Base-by-base conservation (phyloP, 2,113 vertebrate species). In the Parus major region DNA sequence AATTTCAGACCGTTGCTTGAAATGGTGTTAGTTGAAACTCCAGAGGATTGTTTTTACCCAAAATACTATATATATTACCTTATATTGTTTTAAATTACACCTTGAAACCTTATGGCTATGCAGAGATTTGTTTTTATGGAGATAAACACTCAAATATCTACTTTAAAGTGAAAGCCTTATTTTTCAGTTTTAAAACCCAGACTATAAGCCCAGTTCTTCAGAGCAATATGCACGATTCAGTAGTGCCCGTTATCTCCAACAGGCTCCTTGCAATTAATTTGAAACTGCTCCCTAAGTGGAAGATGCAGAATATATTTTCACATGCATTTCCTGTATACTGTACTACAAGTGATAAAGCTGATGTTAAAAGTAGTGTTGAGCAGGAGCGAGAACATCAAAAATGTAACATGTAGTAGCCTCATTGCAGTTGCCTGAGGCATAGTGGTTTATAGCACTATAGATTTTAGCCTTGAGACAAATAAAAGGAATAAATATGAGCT, bases 181-280 rank as follows among this genome's bases (percentile, higher is more conserved):
- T 90, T 90, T 95, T 91, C 41, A 79, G 21, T 35, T 85, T 93
- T 77, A 77, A 85, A 91, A 57, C 55, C 57, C 41, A 79, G 25
- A 61, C 42, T 66, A 66, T 10, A 69, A 79, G 19, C 13, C 22
- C 33, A 42, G 24, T 41, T 35, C 15, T 69, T 14, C 21, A 66
- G 82, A n/a, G 27, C 18, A 84, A 33, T 50, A 65, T 13, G 8
- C 46, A 42, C 50, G 66, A 33, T 70, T 93, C 68, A 88, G 55
- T 12, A 79, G n/a, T 69, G 25, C 11, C 28, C 53, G 10, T 9
- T 80, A 59, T 27, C 39, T 76, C 35, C n/a, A 87, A 29, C 3
- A 68, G 41, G 23, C 1, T 72, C 8, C 61, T 69, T 79, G 35
- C 31, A 76, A 79, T 79, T 92, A 91, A 71, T 19, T 56, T 60